Percentiles rank a stretch among this genome's conserved stretches.
These are phyloP conservation scores for Lottia scabra DNA, from an alignment of 2,888 invertebrate genomes.

Conservation along the genomic window DNA sequence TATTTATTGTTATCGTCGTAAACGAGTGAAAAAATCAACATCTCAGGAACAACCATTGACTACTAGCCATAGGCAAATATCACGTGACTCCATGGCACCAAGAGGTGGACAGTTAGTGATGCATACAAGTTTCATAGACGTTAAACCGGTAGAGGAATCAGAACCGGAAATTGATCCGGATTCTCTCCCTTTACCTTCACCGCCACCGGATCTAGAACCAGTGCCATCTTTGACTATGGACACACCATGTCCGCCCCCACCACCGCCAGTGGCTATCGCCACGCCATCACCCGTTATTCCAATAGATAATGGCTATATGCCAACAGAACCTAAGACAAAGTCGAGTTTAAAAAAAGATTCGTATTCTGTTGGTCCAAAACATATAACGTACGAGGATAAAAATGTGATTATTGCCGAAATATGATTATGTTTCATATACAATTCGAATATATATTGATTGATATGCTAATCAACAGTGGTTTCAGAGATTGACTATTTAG, in stretches of 20 bases:
- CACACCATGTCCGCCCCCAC: constrained; percentile 1
- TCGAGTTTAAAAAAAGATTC: background rate
- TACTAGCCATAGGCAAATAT: constrained; percentile 39
- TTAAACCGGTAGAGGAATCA: constrained; percentile 18
- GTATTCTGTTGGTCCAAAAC: background rate
- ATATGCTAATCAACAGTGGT: too few species aligned
- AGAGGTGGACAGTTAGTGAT: constrained; percentile 52
- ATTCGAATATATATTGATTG: background rate
- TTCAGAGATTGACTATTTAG: too few species aligned
- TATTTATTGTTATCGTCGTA: constrained; percentile 48
- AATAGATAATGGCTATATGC: background rate
- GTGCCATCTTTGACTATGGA: too few species aligned
- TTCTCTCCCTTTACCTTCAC: background rate
- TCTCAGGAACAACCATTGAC: constrained; percentile 48
- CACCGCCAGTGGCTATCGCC: constrained; percentile 9
- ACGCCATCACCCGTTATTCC: constrained; percentile 7
- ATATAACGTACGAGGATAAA: constrained; percentile 26
- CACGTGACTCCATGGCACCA: constrained; percentile 20
- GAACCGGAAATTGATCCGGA: constrained; percentile 4
- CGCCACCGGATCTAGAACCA: background rate
- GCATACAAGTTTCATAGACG: constrained; percentile 47
- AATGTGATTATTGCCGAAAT: constrained; percentile 30
- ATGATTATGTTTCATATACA: background rate
- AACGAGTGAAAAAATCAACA: constrained; percentile 44
- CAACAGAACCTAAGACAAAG: background rate